Evolutionary conservation across 2,797 vertebrate species (phyloP), one percentile per base, ranked within the genome.

Genomic region (Enteromius trimaculatus): DNA sequence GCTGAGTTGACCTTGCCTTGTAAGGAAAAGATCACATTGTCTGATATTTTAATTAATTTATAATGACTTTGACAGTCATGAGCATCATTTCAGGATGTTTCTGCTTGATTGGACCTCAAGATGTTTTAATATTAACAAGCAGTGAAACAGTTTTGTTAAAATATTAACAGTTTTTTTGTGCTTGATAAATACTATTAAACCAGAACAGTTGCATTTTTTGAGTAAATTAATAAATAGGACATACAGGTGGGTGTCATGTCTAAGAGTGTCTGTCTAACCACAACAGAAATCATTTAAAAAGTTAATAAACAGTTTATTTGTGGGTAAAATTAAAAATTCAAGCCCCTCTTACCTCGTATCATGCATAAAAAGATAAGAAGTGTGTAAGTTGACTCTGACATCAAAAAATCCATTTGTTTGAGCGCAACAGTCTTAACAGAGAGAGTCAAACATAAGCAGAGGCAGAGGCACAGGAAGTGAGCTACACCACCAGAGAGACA

Each of bases 291-390:
- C 21, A 9, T 1, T 58, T 4, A 76, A 29, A 55, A 60, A 55
- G 13, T 13, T 62, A 44, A n/a, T n/a, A 47, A 75, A 81, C 4
- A 9, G 17, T 14, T 53, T 21, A 39, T 37, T 66, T 29, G 14
- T 47, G n/a, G 53, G 68, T 29, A 19, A 19, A 55, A 58, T 60
- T 68, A 39, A 23, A 69, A 58, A 66, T 60, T 31, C 23, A 74
- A 62, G n/a, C 75, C 71, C 65, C 64, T 68, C 90, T 93, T 93
- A 94, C 94, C 94, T 93, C 90, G 89, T 85, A 80, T 85, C 58
- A 91, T 42, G 31, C 82, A 88, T 58, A 86, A 77, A 70, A 91
- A 86, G 5, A 93, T 69, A 42, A 93, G 84, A 79, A 93, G 84
- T 66, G 49, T 86, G 72, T 81, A 71, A 77, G 71, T 80, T 19